Conservation (phyloP, 1,140 invertebrate genomes). For the Drosophila sulfurigaster region DNA sequence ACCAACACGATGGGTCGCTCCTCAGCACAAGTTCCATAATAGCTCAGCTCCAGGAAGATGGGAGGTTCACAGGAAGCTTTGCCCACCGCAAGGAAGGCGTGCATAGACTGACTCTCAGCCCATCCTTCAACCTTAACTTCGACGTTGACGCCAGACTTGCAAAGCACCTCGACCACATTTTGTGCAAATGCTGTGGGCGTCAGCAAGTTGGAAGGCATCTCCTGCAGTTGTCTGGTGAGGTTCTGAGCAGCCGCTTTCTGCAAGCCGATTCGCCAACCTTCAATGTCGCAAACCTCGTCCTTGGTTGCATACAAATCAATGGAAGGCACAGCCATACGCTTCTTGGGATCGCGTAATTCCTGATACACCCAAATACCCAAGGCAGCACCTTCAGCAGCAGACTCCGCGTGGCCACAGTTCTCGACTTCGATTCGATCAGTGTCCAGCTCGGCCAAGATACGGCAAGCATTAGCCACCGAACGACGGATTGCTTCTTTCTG, state of each 20-base stretch:
- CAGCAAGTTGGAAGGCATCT: conserved; percentile 94
- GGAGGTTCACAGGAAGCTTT: conserved; percentile 91
- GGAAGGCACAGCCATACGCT: conserved; percentile 58
- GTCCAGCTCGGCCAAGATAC: conserved; percentile 81
- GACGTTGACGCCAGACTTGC: conserved; percentile 87
- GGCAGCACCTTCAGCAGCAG: conserved; percentile 91
- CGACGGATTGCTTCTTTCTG: conserved; percentile 89
- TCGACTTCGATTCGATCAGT: conserved; percentile 89
- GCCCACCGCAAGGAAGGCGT: conserved; percentile 91
- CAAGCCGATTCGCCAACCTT: conserved; percentile 90
- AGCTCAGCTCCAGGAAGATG: conserved; percentile 91
- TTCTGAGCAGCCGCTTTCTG: conserved; percentile 94
- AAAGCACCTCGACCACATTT: conserved; percentile 86
- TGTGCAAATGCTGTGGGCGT: conserved; percentile 94
- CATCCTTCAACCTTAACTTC: conserved; percentile 88
- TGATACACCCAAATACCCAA: conserved; percentile 85
- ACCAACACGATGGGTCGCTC: conserved; percentile 88
- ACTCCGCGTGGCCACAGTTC: conserved; percentile 90
- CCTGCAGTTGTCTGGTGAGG: conserved; percentile 91
- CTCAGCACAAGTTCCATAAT: conserved; percentile 84
- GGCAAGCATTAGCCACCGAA: conserved; percentile 89
- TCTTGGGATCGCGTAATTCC: conserved; percentile 79
- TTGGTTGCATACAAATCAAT: conserved; percentile 84
- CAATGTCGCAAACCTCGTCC: conserved; percentile 85
- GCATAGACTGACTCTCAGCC: conserved; percentile 91